Conservation (phyloP, 2,797 vertebrate species). For the Anguilla pacifica region DNA sequence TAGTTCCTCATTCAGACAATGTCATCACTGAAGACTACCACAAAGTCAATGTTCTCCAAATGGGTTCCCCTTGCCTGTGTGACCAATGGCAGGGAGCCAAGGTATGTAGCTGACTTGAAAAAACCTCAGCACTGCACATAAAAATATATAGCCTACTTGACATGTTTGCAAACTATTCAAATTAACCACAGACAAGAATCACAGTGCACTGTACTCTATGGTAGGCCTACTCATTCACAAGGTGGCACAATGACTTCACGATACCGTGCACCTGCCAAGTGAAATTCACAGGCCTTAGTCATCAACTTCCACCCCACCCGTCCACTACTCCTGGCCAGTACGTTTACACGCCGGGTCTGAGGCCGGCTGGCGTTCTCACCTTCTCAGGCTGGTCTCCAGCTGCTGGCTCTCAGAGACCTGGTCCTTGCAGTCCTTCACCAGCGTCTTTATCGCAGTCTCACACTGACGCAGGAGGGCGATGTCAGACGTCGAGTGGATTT, state of each 20-base stretch:
- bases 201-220: not conserved
- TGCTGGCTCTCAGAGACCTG: constrained; percentile 44
- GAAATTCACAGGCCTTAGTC: not conserved
- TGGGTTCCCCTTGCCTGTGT: not conserved
- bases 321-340: not conserved
- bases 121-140: not conserved
- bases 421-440: constrained; percentile 40
- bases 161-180: not conserved
- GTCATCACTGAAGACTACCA: not conserved
- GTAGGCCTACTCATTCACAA: not conserved
- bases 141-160: not conserved
- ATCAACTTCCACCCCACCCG: not conserved
- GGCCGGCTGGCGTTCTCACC: constrained; percentile 34
- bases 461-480: constrained; percentile 34
- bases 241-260: not conserved
- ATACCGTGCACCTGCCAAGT: not conserved
- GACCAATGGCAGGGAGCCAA: not conserved
- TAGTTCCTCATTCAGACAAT: constrained; percentile 56
- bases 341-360: not conserved
- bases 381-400: constrained; percentile 43
- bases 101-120: not conserved
- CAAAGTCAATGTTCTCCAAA: constrained; percentile 19
- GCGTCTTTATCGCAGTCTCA: constrained; percentile 38
- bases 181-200: not conserved
- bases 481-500: constrained; percentile 38